Evolutionary conservation across 2,113 vertebrate species (phyloP), one percentile per base, ranked within the genome.

Genomic region (Macaca nemestrina): DNA sequence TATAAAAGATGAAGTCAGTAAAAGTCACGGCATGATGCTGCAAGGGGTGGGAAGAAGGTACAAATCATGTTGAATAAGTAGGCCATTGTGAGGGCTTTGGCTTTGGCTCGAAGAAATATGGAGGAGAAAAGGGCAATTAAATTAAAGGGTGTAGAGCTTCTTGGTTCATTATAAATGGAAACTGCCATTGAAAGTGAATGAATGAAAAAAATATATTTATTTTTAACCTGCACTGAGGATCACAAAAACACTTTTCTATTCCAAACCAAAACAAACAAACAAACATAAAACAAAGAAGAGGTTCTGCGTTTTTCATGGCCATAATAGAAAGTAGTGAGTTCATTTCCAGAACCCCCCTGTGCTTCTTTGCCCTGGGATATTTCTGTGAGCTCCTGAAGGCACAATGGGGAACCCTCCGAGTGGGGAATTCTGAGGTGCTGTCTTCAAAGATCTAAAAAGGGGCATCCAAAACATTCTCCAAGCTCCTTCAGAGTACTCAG

Each of bases 381-480:
- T 73, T 75, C 48, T 25, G 10, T 32, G 89, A 91, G 45, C 64
- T 48, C 40, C 45, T 4, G 23, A 92, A 92, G 20, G 30, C 72
- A 55, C 9, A 3, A 38, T 18, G 22, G n/a, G 52, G 17, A 72
- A 23, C 2, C 79, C 10, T 52, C 17, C 1, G 8, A 0, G 9
- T 73, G 79, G 80, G 76, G 5, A 82, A 95, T 97, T 96, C 90
- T 86, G 55, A 20, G 48, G 32, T 78, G 9, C 88, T 75, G 6
- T 82, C 72, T 94, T 88, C 88, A 85, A 86, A 96, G 86, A 82
- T 83, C 88, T 94, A 73, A 95, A 64, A 72, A 76, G 45, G 30
- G 78, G 1, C 45, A 94, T 93, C 88, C 72, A 85, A 95, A 96
- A 73, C 67, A 90, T 72, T 59, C n/a, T 50, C 10, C n/a, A 32